Percentiles rank a stretch among this genome's conserved stretches.
Conservation (phyloP, 2,888 invertebrate genomes). For the Spicauda simplicius region DNA sequence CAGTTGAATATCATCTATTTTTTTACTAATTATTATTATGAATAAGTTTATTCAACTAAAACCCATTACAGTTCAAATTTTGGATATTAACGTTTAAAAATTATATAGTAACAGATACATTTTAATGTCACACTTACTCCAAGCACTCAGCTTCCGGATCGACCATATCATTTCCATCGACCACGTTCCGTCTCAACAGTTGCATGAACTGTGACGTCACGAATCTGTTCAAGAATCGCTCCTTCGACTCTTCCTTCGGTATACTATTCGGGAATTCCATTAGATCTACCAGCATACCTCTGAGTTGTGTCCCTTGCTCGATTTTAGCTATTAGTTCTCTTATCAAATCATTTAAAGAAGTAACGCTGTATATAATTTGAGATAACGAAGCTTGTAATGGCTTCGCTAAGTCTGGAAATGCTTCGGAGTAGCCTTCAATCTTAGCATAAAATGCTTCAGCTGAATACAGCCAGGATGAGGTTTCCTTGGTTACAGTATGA, state of each 20-base stretch:
- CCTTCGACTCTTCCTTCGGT: conserved; percentile 49
- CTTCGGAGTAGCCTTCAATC: conserved; percentile 84
- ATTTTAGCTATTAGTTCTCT: conserved; percentile 70
- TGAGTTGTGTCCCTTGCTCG: conserved; percentile 59
- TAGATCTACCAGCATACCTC: conserved; percentile 68
- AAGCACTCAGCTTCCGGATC: conserved; percentile 73
- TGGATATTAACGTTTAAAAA: no score
- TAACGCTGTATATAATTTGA: conserved; percentile 87
- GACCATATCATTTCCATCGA: conserved; percentile 46
- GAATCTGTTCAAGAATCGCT: conserved; percentile 76
- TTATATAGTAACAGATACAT: no score
- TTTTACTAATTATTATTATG: no score
- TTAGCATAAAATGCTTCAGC: conserved; percentile 83
- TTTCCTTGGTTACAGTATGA: conserved; percentile 67
- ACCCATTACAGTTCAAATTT: no score
- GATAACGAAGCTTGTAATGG: conserved; percentile 89
- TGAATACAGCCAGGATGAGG: conserved; percentile 81
- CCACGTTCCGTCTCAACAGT: conserved; percentile 59
- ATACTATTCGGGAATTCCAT: conserved; percentile 79
- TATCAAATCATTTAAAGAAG: conserved; percentile 81
- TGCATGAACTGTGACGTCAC: conserved; percentile 64
- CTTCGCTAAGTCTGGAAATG: conserved; percentile 92
- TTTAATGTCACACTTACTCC: conserved; percentile 75
- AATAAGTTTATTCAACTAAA: no score
- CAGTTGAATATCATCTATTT: no score